Conservation (phyloP, 2,113 vertebrate genomes). For the Eulemur macaco region DNA sequence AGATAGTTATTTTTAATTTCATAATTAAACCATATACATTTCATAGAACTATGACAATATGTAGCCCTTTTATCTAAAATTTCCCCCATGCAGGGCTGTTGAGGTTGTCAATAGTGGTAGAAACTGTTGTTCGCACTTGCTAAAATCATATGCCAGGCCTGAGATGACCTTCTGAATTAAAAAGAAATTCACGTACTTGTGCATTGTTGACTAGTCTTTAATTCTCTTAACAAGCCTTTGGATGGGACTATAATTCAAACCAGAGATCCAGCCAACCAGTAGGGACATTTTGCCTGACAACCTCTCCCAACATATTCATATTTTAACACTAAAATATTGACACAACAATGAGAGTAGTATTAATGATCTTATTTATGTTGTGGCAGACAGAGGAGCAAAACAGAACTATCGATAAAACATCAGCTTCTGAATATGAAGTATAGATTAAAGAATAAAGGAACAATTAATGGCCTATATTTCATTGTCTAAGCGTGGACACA, state of each 20-base stretch:
- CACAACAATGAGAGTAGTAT: neutral
- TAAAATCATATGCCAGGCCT: neutral
- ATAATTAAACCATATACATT: slow-evolving; percentile 13
- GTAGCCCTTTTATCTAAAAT: neutral
- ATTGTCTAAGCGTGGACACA: neutral
- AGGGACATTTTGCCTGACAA: neutral
- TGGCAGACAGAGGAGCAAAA: neutral
- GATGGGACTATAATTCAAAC: neutral
- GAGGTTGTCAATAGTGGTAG: neutral
- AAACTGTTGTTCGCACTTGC: neutral
- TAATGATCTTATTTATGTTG: neutral
- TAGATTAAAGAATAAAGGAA: neutral
- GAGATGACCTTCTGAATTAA: neutral
- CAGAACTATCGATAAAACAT: neutral
- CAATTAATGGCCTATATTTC: neutral
- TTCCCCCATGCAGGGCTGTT: neutral
- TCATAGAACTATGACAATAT: neutral
- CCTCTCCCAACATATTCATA: neutral
- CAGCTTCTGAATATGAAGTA: neutral
- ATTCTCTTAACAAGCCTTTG: neutral
- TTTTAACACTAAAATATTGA: neutral
- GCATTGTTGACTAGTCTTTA: slow-evolving; percentile 12
- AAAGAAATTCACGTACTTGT: neutral
- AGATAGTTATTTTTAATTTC: slow-evolving; percentile 8
- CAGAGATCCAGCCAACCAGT: neutral